Conservation (phyloP, 2,888 invertebrate species). For the Xestia xanthographa region DNA sequence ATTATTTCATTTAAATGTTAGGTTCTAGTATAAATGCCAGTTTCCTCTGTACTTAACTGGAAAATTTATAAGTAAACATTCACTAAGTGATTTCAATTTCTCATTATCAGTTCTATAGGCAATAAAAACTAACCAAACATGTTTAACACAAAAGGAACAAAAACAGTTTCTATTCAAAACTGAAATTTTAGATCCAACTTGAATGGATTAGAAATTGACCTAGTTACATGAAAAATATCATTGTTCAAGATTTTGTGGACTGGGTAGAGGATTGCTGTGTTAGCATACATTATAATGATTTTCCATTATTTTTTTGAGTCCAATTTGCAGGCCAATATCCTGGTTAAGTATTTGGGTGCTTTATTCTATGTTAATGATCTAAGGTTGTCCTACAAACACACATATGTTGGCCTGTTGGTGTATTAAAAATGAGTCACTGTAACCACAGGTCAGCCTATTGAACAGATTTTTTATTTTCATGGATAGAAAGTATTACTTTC, state of each 20-base stretch:
- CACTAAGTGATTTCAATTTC: constrained; percentile 17
- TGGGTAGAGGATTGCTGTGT: constrained; percentile 51
- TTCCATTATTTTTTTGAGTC: constrained; percentile 7
- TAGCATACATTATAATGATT: constrained; percentile 30
- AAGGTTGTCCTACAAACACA: constrained; percentile 15
- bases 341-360: background rate
- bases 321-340: constrained; percentile 9
- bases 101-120: constrained; percentile 54
- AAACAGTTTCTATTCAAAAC: constrained; percentile 55
- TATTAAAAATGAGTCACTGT: constrained; percentile 13
- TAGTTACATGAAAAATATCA: constrained; percentile 74
- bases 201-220: constrained; percentile 83
- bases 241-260: constrained; percentile 71
- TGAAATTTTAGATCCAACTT: constrained; percentile 69
- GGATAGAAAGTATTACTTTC: background rate
- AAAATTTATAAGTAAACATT: background rate
- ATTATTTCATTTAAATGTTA: background rate
- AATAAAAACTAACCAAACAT: constrained; percentile 47
- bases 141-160: constrained; percentile 35
- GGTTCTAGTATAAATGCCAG: background rate
- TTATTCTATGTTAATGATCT: constrained; percentile 26
- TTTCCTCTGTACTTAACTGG: background rate
- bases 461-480: background rate
- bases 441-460: background rate
- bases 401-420: background rate